Percentiles rank a stretch among this genome's conserved stretches.
These are phyloP conservation scores for Melierax canorus DNA, from an alignment of 2,113 vertebrate species.

Conservation along the genomic window DNA sequence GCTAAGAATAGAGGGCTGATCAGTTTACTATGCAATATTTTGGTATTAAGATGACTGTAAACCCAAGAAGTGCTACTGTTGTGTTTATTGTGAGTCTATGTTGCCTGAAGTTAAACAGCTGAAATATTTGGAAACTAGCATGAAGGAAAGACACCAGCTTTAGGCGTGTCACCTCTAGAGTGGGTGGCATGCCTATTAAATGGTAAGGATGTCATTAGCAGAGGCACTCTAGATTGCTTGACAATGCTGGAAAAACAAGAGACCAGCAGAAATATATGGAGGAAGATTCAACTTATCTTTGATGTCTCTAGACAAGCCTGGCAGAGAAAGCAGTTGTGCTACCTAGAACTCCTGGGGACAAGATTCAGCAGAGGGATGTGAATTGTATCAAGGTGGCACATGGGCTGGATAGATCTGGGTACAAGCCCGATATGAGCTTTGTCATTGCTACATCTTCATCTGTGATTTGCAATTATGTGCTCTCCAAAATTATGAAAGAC, in stretches of 20 bases:
- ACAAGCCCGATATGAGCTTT: background rate
- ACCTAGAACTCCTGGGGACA: background rate
- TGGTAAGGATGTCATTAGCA: background rate
- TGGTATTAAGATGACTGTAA: background rate
- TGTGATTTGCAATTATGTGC: background rate
- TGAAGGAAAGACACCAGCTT: background rate
- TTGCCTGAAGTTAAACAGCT: background rate
- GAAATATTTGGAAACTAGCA: background rate
- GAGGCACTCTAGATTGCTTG: background rate
- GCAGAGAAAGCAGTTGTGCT: background rate
- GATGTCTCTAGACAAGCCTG: background rate
- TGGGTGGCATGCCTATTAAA: background rate
- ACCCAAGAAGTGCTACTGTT: background rate
- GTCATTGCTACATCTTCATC: background rate
- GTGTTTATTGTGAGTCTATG: background rate
- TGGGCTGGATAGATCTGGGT: background rate
- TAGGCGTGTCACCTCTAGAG: background rate
- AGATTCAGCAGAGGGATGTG: background rate
- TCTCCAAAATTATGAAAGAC: background rate
- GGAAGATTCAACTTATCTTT: background rate
- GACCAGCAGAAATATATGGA: background rate
- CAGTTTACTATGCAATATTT: background rate
- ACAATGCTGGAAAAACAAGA: background rate
- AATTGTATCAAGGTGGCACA: background rate
- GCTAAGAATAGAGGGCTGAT: background rate